Percentiles rank a stretch among this genome's conserved stretches.
Evolutionary conservation across 2,797 vertebrate genomes (phyloP).

Genomic region (Pseudochirops cupreus): DNA sequence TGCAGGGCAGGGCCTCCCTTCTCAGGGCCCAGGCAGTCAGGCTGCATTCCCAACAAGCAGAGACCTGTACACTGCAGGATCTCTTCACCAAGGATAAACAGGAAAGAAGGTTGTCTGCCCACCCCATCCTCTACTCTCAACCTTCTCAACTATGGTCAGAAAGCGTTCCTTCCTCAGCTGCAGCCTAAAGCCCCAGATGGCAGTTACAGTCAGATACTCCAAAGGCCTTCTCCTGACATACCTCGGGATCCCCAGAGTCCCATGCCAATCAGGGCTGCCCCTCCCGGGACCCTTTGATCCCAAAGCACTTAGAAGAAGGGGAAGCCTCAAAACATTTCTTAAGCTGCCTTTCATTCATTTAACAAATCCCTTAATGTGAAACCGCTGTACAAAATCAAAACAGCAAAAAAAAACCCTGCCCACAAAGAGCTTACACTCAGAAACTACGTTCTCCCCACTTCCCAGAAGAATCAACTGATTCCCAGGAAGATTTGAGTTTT

Average conservation of each 20-base stretch:
- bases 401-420: background rate
- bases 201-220: background rate
- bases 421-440: background rate
- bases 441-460: background rate
- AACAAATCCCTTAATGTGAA: background rate
- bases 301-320: background rate
- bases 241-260: background rate
- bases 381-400: background rate
- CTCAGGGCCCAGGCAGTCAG: background rate
- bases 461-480: background rate
- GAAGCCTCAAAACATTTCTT: background rate
- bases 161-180: background rate
- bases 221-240: background rate
- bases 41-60: constrained; percentile 55
- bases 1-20: background rate
- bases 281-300: background rate
- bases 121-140: background rate
- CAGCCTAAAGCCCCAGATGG: background rate
- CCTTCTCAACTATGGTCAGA: background rate
- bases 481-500: background rate
- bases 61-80: background rate
- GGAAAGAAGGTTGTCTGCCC: background rate
- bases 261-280: background rate
- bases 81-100: background rate
- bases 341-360: background rate